Evolutionary conservation across 2,888 invertebrate species (phyloP).

Genomic region (Archips crataeganus): DNA sequence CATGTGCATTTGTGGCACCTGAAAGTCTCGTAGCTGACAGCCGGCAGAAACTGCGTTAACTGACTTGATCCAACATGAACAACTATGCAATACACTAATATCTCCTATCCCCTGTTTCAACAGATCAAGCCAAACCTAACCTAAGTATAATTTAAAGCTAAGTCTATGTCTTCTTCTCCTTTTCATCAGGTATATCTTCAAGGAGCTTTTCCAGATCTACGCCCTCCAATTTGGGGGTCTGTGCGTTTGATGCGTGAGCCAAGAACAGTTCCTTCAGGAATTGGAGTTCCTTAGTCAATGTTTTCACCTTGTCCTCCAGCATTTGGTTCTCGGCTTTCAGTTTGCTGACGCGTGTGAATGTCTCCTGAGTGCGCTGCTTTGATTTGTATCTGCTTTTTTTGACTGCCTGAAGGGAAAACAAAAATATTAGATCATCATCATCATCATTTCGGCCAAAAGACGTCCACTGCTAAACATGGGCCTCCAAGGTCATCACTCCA

Average conservation of each 20-base stretch:
- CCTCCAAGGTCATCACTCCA: no score
- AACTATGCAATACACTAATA: background rate
- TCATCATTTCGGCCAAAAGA: no score
- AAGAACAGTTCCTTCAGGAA: constrained; percentile 93
- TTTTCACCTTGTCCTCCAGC: constrained; percentile 92
- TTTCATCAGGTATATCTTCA: constrained; percentile 81
- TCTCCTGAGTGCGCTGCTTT: constrained; percentile 91
- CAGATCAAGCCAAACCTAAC: no score
- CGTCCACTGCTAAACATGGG: no score
- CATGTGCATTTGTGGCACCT: no score
- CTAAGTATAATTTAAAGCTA: constrained; percentile 45
- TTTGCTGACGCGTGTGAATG: constrained; percentile 90
- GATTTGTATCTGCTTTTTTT: constrained; percentile 93
- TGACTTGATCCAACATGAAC: background rate
- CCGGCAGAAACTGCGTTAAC: no score
- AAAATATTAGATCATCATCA: background rate
- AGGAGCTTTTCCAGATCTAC: constrained; percentile 85
- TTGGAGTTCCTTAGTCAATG: constrained; percentile 91
- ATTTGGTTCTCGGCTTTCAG: constrained; percentile 92
- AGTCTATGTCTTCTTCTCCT: constrained; percentile 51
- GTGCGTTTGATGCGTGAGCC: constrained; percentile 90
- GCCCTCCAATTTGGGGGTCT: constrained; percentile 83
- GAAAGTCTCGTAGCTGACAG: no score
- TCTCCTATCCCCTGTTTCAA: background rate
- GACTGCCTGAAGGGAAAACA: constrained; percentile 87